Evolutionary conservation across 64 coral and sea anemone species (phyloP), one percentile per base, ranked within the genome.

Genomic region (Catalaphyllia jardinei): DNA sequence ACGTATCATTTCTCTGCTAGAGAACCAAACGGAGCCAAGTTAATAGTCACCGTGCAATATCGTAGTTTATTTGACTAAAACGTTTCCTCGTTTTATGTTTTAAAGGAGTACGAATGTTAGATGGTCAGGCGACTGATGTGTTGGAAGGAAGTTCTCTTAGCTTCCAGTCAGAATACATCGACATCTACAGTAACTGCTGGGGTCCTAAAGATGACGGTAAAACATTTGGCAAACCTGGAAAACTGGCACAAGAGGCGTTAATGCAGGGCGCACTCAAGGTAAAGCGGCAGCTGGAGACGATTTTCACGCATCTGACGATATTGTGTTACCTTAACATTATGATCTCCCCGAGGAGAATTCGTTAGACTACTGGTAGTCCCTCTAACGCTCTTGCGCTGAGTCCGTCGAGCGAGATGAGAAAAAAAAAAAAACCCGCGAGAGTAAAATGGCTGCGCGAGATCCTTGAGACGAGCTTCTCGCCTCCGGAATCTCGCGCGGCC

Each of bases 191-290:
- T 67, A 98, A 98, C 50, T 98, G 96, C 51, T 98, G 96, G 96
- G 96, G 96, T 16, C 96, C 96, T 29, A 98, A 98, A 73, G 96
- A 98, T 94, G 96, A 98, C 76, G 96, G 96, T 22, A 98, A 98
- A 83, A 98, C 96, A 15, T 98, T 98, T 92, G 96, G 96, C 1
- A 98, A 98, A 87, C 96, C 96, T 30, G 96, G 96, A 13, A 98
- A 98, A 81, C 87, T 98, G 10, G 96, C 96, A 14, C 96, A 98
- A 31, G 96, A 98, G 78, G 96, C 96, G 54, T 74, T 98, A 4
- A 92, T 92, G 93, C 92, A 98, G 35, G 96, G 96, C 13, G 96
- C 96, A 27, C 80, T 98, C 4, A 98, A 90, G 92, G 96, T 89
- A 74, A 85, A 42, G 38, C 38, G 2, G 38, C 4, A 39, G 38